Conservation (phyloP, 2,797 vertebrate species). For the Bradypodion pumilum region DNA sequence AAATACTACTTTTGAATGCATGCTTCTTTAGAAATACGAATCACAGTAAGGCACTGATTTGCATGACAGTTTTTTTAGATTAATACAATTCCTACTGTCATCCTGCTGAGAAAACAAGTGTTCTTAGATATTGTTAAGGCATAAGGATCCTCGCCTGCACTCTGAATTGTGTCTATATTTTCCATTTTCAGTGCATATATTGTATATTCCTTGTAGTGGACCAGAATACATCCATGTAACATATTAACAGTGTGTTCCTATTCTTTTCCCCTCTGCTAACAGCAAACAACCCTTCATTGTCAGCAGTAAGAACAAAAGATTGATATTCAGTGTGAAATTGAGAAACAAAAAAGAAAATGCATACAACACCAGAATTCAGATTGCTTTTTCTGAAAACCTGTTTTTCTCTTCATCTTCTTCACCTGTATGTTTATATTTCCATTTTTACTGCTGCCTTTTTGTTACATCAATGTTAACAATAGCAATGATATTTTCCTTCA, state of each 20-base stretch:
- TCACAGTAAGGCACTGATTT: neutral
- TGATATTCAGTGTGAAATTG: conserved; percentile 81
- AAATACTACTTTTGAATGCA: neutral
- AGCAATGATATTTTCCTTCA: conserved; percentile 19
- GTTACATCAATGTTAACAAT: neutral
- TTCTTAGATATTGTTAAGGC: neutral
- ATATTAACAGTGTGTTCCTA: conserved; percentile 32
- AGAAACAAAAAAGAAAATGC: conserved; percentile 88
- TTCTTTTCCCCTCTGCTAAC: conserved; percentile 54
- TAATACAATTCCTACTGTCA: neutral
- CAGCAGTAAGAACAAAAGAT: conserved; percentile 80
- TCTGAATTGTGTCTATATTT: neutral
- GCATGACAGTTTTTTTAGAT: neutral
- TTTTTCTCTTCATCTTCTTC: conserved; percentile 85
- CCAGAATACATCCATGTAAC: conserved; percentile 33
- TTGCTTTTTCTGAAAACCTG: conserved; percentile 83
- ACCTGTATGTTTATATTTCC: conserved; percentile 74
- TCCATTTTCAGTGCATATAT: neutral
- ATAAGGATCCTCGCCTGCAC: neutral
- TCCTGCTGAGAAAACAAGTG: neutral
- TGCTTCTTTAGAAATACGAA: neutral
- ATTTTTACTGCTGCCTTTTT: conserved; percentile 20
- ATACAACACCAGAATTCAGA: conserved; percentile 84
- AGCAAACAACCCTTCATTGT: conserved; percentile 81
- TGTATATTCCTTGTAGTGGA: conserved; percentile 25